Percentiles rank a stretch among this genome's conserved stretches.
Conservation (phyloP, 2,797 vertebrate species). For the Limosa lapponica region DNA sequence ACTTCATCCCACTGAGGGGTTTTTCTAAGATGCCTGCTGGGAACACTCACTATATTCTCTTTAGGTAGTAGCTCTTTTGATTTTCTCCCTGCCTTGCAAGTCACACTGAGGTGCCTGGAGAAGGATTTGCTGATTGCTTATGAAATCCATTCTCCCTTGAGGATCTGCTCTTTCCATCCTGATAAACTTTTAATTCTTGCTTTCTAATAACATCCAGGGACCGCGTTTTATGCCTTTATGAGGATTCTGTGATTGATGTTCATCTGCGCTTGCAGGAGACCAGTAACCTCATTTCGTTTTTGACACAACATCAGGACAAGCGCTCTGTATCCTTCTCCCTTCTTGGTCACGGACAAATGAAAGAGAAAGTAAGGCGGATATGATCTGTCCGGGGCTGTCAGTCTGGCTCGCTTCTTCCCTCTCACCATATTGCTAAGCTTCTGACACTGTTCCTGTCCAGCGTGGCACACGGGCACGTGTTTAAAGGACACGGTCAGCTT, state of each 20-base stretch:
- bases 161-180: conserved; percentile 61
- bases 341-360: background rate
- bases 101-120: conserved; percentile 27
- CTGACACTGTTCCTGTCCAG: background rate
- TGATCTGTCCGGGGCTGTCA: background rate
- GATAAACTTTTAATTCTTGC: conserved; percentile 68
- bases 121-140: conserved; percentile 47
- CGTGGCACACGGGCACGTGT: fast-evolving
- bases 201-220: background rate
- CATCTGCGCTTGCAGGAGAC: background rate
- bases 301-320: background rate
- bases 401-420: background rate
- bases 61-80: conserved; percentile 58
- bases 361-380: background rate
- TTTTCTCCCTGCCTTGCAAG: conserved; percentile 18
- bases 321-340: background rate
- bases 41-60: background rate
- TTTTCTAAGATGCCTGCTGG: conserved; percentile 6
- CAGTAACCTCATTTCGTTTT: conserved; percentile 14
- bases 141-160: conserved; percentile 53
- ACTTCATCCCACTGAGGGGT: background rate
- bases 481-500: background rate
- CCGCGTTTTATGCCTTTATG: background rate
- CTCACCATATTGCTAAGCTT: fast-evolving
- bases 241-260: conserved; percentile 25